Evolutionary conservation across 1,140 invertebrate genomes (phyloP).

Genomic region (Zeugodacus cucurbitae): DNA sequence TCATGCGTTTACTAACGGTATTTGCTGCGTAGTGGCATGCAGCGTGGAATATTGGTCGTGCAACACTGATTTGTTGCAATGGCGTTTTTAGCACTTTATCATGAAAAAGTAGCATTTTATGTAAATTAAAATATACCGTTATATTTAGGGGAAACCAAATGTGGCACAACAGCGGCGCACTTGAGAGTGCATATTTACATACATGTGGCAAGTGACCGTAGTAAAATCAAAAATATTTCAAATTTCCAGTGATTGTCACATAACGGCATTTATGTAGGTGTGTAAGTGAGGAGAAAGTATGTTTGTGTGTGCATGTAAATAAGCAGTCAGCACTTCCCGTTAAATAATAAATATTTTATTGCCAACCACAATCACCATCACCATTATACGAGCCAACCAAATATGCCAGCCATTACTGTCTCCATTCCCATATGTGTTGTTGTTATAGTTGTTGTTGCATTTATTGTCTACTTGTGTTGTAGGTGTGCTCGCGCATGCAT

Average conservation of each 20-base stretch:
- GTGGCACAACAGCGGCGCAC: neutral
- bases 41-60: neutral
- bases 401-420: neutral
- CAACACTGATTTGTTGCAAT: neutral
- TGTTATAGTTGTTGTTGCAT: neutral
- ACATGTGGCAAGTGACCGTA: neutral
- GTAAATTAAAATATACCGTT: neutral
- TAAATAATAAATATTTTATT: conserved; percentile 19
- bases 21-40: neutral
- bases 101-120: neutral
- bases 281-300: too few relatives aligned
- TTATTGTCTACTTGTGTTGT: neutral
- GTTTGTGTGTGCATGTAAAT: neutral
- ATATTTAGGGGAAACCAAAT: neutral
- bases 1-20: neutral
- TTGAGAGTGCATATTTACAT: too few relatives aligned
- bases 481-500: neutral
- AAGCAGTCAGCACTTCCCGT: neutral
- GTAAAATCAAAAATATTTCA: conserved; percentile 13
- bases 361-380: neutral
- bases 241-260: neutral
- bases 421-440: neutral
- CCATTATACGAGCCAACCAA: neutral
- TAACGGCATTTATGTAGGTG: neutral
- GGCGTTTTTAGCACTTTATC: neutral